Evolutionary conservation across 2,113 vertebrate genomes (phyloP).

Genomic region (Pardalotus punctatus): DNA sequence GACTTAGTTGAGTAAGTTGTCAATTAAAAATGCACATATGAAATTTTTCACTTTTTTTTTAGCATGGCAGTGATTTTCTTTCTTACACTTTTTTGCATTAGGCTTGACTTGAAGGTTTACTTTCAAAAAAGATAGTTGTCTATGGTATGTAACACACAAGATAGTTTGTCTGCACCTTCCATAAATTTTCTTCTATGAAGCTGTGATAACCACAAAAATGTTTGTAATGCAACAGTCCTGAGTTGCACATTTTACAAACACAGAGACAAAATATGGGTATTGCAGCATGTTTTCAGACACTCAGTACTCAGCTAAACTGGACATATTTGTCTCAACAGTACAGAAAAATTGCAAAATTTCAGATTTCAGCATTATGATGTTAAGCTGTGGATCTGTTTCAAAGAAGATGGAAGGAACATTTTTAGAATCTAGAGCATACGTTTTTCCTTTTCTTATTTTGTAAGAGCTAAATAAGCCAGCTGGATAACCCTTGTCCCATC

Average conservation of each 20-base stretch:
- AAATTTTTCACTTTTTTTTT: not conserved
- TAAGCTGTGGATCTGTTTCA: not conserved
- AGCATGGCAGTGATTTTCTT: not conserved
- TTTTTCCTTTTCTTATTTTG: not conserved
- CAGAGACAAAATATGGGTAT: not conserved
- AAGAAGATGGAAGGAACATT: not conserved
- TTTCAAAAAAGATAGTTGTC: not conserved
- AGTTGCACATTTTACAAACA: not conserved
- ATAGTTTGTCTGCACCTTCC: not conserved
- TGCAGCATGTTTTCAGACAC: not conserved
- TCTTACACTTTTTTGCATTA: not conserved
- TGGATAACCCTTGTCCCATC: not conserved
- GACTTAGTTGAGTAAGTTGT: not conserved
- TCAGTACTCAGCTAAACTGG: not conserved
- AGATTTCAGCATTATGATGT: not conserved
- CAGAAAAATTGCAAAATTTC: slow-evolving; percentile 1
- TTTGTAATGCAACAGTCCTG: not conserved
- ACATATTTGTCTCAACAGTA: not conserved
- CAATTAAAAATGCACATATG: not conserved
- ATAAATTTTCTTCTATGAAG: not conserved
- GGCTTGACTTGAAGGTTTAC: not conserved
- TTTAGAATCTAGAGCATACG: not conserved
- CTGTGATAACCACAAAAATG: not conserved
- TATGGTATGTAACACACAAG: not conserved
- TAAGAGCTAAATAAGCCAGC: not conserved